Evolutionary conservation across 2,113 vertebrate genomes (phyloP).

Genomic region (Leucoraja erinaceus): DNA sequence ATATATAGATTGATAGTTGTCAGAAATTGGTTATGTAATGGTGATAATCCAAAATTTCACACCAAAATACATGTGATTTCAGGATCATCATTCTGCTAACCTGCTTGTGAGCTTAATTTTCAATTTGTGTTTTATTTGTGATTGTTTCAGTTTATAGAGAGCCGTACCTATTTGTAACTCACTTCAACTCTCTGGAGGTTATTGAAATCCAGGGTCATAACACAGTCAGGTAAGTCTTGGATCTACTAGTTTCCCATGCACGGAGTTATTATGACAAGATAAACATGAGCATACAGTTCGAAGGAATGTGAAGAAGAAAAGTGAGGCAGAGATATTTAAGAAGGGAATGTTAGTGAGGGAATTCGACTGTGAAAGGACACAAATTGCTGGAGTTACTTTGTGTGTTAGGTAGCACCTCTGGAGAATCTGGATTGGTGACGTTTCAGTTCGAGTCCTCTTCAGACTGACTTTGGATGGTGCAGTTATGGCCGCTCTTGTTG

Average conservation of each 20-base stretch:
- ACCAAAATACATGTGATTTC: not conserved
- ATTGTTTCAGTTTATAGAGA: constrained; percentile 80
- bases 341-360: no score
- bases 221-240: constrained; percentile 71
- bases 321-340: no score
- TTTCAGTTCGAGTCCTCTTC: no score
- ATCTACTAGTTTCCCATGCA: not conserved
- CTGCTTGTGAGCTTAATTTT: not conserved
- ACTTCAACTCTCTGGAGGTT: constrained; percentile 96
- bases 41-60: not conserved
- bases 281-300: no score
- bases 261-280: no score
- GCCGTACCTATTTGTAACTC: constrained; percentile 93
- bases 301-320: no score
- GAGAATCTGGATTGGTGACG: no score
- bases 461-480: no score
- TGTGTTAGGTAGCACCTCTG: no score
- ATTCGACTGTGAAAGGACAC: no score
- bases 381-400: no score
- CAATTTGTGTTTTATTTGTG: not conserved
- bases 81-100: not conserved
- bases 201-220: constrained; percentile 90
- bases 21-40: not conserved
- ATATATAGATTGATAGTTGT: not conserved
- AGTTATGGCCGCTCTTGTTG: no score